A percentile compares a stretch with the other conserved stretches of the same genome.
Conservation (phyloP, 2,888 invertebrate species). For the Nomada ruficornis region DNA sequence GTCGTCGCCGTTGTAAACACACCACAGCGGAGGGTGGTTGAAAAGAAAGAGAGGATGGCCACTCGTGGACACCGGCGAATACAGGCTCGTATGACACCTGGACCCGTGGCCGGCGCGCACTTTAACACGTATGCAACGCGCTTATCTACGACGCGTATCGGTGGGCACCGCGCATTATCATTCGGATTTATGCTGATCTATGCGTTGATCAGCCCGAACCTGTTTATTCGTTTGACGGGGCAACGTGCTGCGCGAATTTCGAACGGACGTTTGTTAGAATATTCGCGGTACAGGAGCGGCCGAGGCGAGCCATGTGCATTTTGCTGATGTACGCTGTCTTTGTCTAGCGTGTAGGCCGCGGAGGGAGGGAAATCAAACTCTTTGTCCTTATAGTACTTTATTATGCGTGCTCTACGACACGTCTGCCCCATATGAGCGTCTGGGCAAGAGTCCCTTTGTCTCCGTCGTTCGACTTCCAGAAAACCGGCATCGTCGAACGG, state of each 20-base stretch:
- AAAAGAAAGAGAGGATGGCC: slow-evolving; percentile 7
- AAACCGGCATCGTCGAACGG: too few relatives aligned
- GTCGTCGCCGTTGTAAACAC: slow-evolving; percentile 65
- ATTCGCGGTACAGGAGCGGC: too few relatives aligned
- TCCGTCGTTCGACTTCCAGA: too few relatives aligned
- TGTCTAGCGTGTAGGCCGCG: too few relatives aligned
- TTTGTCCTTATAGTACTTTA: too few relatives aligned
- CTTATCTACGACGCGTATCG: slow-evolving; percentile 44
- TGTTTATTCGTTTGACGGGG: neutral
- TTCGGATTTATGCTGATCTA: slow-evolving; percentile 57
- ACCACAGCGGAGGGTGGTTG: neutral
- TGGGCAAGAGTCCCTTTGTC: too few relatives aligned
- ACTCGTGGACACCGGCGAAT: slow-evolving; percentile 50
- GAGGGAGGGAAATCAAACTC: too few relatives aligned
- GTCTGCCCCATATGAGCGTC: too few relatives aligned
- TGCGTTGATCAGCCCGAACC: slow-evolving; percentile 23
- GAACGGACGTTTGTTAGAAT: neutral
- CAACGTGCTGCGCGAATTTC: slow-evolving; percentile 14
- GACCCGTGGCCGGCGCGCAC: slow-evolving; percentile 44
- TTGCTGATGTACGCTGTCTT: too few relatives aligned
- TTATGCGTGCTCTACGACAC: too few relatives aligned
- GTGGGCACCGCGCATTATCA: slow-evolving; percentile 50
- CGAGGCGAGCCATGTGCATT: too few relatives aligned
- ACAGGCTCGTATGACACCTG: slow-evolving; percentile 65
- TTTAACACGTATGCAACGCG: slow-evolving; percentile 51